Evolutionary conservation across 2,797 vertebrate species (phyloP).

Genomic region (Lepilemur septentrionalis): DNA sequence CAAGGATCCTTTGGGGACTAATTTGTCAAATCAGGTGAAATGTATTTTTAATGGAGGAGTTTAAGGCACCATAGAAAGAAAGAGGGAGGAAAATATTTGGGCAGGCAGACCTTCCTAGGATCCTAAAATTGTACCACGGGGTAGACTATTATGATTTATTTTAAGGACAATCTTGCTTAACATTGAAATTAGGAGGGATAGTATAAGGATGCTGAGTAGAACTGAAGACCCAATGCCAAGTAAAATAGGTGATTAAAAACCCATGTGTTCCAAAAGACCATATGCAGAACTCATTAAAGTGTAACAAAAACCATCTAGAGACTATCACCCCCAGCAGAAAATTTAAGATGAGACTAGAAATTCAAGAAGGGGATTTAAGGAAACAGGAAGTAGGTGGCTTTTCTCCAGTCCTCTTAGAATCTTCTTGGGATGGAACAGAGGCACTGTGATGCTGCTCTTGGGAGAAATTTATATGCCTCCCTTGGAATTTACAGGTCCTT

Average conservation of each 20-base stretch:
- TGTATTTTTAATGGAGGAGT: background rate
- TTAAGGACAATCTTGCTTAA: background rate
- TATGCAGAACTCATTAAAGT: slow-evolving; percentile 30
- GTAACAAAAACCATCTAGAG: slow-evolving; percentile 11
- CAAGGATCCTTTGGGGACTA: background rate
- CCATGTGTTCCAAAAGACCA: background rate
- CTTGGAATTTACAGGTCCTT: background rate
- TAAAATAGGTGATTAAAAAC: slow-evolving; percentile 18
- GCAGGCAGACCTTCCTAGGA: background rate
- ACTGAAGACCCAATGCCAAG: background rate
- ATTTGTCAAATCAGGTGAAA: slow-evolving; percentile 20
- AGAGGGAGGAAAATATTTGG: background rate
- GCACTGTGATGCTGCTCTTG: background rate
- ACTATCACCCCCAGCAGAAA: background rate
- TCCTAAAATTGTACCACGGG: slow-evolving; percentile 14
- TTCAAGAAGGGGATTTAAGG: background rate
- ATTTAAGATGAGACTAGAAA: slow-evolving; percentile 37
- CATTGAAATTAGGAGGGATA: background rate
- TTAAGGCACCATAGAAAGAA: background rate
- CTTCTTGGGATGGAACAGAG: slow-evolving; percentile 16
- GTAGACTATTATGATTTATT: slow-evolving; percentile 25
- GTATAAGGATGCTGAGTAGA: background rate
- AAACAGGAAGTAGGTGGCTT: slow-evolving; percentile 8
- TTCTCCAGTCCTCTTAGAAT: background rate
- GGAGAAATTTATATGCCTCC: background rate